Conservation (phyloP, 2,797 vertebrate species). For the Pseudomugil gertrudae region DNA sequence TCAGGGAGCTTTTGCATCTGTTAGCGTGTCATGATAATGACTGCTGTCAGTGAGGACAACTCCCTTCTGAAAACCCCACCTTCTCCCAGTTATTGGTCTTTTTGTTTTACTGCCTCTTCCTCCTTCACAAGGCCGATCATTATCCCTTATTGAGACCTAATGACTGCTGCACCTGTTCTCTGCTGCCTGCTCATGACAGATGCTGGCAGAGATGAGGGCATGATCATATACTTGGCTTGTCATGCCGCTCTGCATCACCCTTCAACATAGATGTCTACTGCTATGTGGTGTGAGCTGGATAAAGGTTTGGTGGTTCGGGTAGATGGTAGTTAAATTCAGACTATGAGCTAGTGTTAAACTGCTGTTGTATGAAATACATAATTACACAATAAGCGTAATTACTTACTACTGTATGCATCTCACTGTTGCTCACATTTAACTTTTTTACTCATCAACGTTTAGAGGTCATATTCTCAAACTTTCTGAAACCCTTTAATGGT, state of each 20-base stretch:
- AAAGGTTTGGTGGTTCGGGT: too few relatives aligned
- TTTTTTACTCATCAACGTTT: too few relatives aligned
- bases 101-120: slow-evolving; percentile 38
- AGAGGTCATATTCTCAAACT: too few relatives aligned
- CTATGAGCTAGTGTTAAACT: too few relatives aligned
- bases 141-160: slow-evolving; percentile 31
- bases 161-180: slow-evolving; percentile 27
- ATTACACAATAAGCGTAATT: too few relatives aligned
- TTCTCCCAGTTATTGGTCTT: slow-evolving; percentile 41
- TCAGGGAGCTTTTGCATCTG: slow-evolving; percentile 51
- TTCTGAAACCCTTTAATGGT: too few relatives aligned
- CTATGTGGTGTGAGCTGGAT: background rate
- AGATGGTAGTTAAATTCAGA: too few relatives aligned
- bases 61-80: background rate
- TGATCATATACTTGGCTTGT: background rate
- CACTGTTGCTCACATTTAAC: too few relatives aligned
- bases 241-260: too few relatives aligned
- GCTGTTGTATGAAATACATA: too few relatives aligned
- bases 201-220: background rate
- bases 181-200: background rate
- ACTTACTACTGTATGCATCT: too few relatives aligned
- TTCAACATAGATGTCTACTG: background rate
- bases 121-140: slow-evolving; percentile 14
- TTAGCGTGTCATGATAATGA: slow-evolving; percentile 49
- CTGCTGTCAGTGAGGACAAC: slow-evolving; percentile 45